A percentile compares a stretch with the other conserved stretches of the same genome.
phyloP scores from a whole-genome alignment of 1,140 invertebrate genomes.

The Magallana gigas region DNA sequence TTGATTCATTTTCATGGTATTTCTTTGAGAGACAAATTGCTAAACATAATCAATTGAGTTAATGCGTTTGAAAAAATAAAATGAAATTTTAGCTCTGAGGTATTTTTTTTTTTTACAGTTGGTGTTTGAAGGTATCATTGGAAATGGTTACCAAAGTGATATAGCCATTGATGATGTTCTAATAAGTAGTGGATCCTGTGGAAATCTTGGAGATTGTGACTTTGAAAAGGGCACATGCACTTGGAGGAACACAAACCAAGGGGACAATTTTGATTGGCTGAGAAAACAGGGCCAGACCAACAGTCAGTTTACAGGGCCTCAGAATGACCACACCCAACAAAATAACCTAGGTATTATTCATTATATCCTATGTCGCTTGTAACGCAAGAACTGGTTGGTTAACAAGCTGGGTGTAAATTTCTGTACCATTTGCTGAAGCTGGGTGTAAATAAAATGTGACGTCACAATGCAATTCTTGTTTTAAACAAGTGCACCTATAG shows the following conservation, averaged over 20 bases:
- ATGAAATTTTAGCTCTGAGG: not conserved
- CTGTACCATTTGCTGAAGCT: too few species aligned
- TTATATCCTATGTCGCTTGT: too few species aligned
- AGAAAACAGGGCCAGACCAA: slow-evolving; percentile 60
- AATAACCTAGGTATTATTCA: not conserved
- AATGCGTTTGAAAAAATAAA: too few species aligned
- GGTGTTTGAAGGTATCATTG: slow-evolving; percentile 85
- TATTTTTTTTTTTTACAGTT: slow-evolving; percentile 76
- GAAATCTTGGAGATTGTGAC: slow-evolving; percentile 59
- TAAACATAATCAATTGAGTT: too few species aligned
- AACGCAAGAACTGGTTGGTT: too few species aligned
- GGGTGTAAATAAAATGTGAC: too few species aligned
- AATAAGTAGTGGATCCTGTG: slow-evolving; percentile 81
- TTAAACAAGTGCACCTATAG: too few species aligned
- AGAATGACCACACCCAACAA: slow-evolving; percentile 84
- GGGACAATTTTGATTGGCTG: slow-evolving; percentile 73
- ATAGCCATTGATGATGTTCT: slow-evolving; percentile 88
- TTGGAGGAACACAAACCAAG: slow-evolving; percentile 62
- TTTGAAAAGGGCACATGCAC: slow-evolving; percentile 69
- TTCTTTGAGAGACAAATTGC: too few species aligned
- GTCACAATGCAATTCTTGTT: too few species aligned
- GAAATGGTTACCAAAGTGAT: slow-evolving; percentile 84
- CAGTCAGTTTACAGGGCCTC: slow-evolving; percentile 84
- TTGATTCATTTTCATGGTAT: too few species aligned
- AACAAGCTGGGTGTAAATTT: too few species aligned